Percentiles rank a stretch among this genome's conserved stretches.
These are phyloP conservation scores for Pangasianodon hypophthalmus DNA, from an alignment of 2,113 vertebrate species.

Conservation along the genomic window DNA sequence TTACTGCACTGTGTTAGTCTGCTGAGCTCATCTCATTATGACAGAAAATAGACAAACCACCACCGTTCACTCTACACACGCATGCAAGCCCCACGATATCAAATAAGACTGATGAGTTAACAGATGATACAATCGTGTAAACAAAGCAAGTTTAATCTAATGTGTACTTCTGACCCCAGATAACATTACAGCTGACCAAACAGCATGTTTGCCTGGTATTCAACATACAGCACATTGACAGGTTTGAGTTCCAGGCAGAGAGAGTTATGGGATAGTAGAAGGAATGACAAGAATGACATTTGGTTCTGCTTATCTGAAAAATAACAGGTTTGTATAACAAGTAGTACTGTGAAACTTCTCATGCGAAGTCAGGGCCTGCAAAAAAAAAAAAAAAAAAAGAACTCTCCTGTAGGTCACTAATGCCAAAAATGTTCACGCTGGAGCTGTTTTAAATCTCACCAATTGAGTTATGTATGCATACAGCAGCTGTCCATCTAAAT, in stretches of 20 bases:
- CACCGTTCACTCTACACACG: background rate
- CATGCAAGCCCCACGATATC: background rate
- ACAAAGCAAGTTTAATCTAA: conserved; percentile 39
- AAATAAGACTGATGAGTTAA: background rate
- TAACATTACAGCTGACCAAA: background rate
- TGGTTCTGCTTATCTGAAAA: background rate
- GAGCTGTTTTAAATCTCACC: too few relatives aligned
- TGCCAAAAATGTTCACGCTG: background rate
- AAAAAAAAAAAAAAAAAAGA: background rate
- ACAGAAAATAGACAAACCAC: background rate
- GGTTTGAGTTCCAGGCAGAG: conserved; percentile 14
- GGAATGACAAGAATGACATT: conserved; percentile 8
- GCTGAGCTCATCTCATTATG: background rate
- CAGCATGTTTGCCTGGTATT: background rate
- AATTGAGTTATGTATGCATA: too few relatives aligned
- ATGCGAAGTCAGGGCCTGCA: background rate
- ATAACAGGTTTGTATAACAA: background rate
- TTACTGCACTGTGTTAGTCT: background rate
- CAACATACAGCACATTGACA: background rate
- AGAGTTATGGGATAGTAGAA: background rate
- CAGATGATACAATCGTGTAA: background rate
- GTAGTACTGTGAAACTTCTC: background rate
- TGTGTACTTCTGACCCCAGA: background rate
- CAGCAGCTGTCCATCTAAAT: too few relatives aligned
- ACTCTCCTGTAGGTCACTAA: background rate